Evolutionary conservation across 1,140 invertebrate species (phyloP).

Genomic region (Medauroidea extradentata): DNA sequence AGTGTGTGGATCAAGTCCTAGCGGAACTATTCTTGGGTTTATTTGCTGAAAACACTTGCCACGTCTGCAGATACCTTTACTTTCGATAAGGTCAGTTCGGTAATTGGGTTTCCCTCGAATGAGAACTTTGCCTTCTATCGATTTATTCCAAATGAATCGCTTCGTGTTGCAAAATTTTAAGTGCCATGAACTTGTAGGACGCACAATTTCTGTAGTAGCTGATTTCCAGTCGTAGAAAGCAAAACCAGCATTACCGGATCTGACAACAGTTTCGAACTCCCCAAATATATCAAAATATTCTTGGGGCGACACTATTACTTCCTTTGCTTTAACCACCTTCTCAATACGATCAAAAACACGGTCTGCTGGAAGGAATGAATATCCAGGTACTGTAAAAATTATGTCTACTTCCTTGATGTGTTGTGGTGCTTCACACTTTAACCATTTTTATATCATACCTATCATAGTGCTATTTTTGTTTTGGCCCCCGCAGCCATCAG

Average conservation of each 20-base stretch:
- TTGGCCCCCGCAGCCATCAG: constrained; percentile 16
- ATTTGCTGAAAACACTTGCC: neutral
- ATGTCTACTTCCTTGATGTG: constrained; percentile 6
- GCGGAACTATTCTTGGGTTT: too few relatives aligned
- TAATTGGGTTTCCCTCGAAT: neutral
- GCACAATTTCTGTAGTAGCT: neutral
- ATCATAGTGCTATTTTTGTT: constrained; percentile 17
- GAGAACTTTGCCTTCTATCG: neutral
- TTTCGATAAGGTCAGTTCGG: neutral
- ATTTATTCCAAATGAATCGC: neutral
- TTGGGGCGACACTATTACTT: constrained; percentile 5
- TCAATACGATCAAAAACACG: constrained; percentile 15
- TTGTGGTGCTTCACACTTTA: constrained; percentile 1
- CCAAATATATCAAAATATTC: constrained; percentile 14
- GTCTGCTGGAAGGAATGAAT: constrained; percentile 9
- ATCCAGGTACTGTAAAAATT: constrained; percentile 11
- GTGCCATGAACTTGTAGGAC: neutral
- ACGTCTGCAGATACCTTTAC: neutral
- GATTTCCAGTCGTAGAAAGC: neutral
- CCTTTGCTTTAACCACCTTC: constrained; percentile 3
- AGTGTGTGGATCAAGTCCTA: too few relatives aligned
- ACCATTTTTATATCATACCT: constrained; percentile 8
- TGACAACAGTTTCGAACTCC: neutral
- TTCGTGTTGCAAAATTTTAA: neutral
- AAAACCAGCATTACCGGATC: neutral